Percentiles rank a stretch among this genome's conserved stretches.
Evolutionary conservation across 1,140 invertebrate genomes (phyloP).

Genomic region (Oryctes rhinoceros): DNA sequence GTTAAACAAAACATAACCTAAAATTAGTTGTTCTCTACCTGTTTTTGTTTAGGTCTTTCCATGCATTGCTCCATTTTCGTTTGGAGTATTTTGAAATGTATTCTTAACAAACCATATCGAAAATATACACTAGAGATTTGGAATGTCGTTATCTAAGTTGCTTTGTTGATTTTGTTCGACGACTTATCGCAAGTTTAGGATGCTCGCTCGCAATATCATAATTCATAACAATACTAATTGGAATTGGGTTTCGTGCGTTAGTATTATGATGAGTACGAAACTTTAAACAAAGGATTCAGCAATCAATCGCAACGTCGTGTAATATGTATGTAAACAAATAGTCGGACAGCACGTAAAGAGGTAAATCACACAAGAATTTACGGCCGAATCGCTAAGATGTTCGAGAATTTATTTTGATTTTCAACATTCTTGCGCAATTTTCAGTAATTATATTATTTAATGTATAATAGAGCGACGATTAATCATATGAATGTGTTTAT

Average conservation of each 20-base stretch:
- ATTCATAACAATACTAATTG: constrained; percentile 2
- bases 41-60: constrained; percentile 23
- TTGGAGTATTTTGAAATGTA: neutral
- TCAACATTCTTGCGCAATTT: no score
- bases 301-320: neutral
- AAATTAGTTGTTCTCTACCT: neutral
- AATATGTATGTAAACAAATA: neutral
- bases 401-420: neutral
- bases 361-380: neutral
- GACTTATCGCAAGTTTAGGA: neutral
- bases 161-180: neutral
- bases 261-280: neutral
- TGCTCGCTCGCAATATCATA: neutral
- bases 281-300: neutral
- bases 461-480: no score
- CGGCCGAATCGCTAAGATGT: neutral
- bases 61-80: constrained; percentile 21
- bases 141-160: constrained; percentile 18
- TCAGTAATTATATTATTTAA: no score
- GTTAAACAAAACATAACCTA: neutral
- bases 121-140: neutral
- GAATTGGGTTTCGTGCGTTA: neutral
- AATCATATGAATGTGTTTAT: no score
- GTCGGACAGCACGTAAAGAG: neutral
- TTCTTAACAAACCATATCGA: neutral